Evolutionary conservation across 2,113 vertebrate genomes (phyloP), one percentile per base, ranked within the genome.

Genomic region (Chaetops frenatus): DNA sequence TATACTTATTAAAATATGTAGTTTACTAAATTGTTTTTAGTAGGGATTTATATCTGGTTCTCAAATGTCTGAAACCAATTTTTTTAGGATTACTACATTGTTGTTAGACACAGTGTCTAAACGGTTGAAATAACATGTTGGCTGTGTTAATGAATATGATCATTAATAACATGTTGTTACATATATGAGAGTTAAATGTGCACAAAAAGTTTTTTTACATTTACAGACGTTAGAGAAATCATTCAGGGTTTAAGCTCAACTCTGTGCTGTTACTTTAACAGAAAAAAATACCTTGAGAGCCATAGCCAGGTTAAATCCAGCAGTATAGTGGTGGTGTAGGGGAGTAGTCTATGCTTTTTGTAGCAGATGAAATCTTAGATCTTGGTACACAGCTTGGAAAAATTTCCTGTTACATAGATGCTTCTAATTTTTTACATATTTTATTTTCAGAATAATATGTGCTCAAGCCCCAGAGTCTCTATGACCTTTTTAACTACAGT

Each of bases 51-150:
- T 44, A 10, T 65, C 40, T 83, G 24, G 11, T 69, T 90, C 40
- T 40, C 7, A n/a, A 2, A 17, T 57, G 12, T 53, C 44, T 69
- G 42, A 83, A 92, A 77, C 12, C 0, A 0, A 20, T 51, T 58
- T 8, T 71, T 73, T 73, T 15, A 19, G 29, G 45, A 56, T 76
- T 64, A 28, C 9, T 65, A 2, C n/a, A 13, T 20, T 58, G 44
- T 33, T 61, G 15, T 35, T 35, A 42, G 9, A 65, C 20, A 35
- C 27, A n/a, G 5, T 9, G 6, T 36, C 42, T 82, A 54, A 82
- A 57, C n/a, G 12, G 12, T 6, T 82, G 33, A 71, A 87, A 69
- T 54, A 56, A 47, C 28, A 25, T 85, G 7, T 33, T 83, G 8
- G 7, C 11, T 50, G 5, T 42, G 20, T 57, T 57, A 72, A 69